phyloP scores from a whole-genome alignment of 2,797 vertebrate species.

The Danionella dracula region DNA sequence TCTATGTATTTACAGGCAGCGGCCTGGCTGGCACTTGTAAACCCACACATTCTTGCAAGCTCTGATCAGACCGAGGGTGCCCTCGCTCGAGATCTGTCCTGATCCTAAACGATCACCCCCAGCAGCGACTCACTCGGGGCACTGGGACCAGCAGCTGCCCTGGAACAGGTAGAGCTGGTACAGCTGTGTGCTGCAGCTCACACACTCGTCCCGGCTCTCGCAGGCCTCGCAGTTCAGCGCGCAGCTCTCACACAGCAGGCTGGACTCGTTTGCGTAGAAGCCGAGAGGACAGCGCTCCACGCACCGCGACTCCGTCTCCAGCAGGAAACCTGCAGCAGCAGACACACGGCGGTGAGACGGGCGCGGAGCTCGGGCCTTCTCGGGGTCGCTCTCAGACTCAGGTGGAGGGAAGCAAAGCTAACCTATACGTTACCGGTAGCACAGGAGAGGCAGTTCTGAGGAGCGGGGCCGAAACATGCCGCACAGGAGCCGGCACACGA shows the following conservation, averaged over 20 bases:
- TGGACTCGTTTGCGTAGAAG: constrained; percentile 62
- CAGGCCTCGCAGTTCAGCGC: constrained; percentile 71
- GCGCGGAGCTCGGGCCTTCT: too few relatives aligned
- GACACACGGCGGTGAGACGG: not conserved
- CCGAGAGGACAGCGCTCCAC: constrained; percentile 60
- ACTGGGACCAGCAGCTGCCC: constrained; percentile 71
- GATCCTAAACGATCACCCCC: too few relatives aligned
- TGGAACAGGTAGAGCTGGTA: constrained; percentile 68
- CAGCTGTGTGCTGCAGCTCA: constrained; percentile 63
- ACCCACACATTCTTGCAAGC: too few relatives aligned
- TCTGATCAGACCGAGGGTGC: too few relatives aligned
- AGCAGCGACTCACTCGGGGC: constrained; percentile 81
- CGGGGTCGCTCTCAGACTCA: not conserved
- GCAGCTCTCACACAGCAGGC: constrained; percentile 72
- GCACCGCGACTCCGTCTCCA: constrained; percentile 71
- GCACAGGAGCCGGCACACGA: constrained; percentile 59
- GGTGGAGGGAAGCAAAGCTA: not conserved
- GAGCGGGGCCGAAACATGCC: constrained; percentile 67
- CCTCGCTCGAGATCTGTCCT: too few relatives aligned
- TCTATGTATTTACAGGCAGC: too few relatives aligned
- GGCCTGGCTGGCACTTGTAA: too few relatives aligned
- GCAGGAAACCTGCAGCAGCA: constrained; percentile 57
- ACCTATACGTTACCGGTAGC: constrained; percentile 53
- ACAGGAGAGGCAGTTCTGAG: constrained; percentile 67
- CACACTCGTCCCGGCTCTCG: constrained; percentile 60